These are phyloP conservation scores for Cirrhinus mrigala DNA, from an alignment of 2,797 vertebrate genomes.

Conservation along the genomic window DNA sequence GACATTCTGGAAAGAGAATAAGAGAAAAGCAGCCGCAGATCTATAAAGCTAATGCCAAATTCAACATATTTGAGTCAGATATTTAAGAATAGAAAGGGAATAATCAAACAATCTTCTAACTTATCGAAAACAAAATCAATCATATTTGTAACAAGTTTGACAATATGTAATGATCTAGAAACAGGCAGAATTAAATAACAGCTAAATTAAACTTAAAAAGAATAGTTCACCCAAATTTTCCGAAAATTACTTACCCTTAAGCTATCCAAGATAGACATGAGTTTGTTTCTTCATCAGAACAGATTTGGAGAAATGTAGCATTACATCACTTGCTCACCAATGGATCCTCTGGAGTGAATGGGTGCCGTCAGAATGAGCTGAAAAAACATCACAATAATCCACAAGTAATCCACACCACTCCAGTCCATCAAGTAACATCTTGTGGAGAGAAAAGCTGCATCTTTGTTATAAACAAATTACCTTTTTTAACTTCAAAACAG, in stretches of 20 bases:
- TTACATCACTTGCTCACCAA: too few relatives aligned
- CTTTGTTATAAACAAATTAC: too few relatives aligned
- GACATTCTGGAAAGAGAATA: constrained; percentile 21
- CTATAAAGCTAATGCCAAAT: neutral
- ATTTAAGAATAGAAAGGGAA: neutral
- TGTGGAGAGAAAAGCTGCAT: too few relatives aligned
- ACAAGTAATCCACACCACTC: too few relatives aligned
- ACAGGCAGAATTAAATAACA: neutral
- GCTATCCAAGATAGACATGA: neutral
- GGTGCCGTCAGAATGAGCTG: too few relatives aligned
- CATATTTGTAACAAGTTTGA: neutral
- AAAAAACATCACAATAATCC: too few relatives aligned
- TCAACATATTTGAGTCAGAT: neutral
- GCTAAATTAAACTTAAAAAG: too few relatives aligned
- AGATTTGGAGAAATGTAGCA: too few relatives aligned
- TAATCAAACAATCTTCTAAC: neutral
- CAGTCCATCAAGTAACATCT: too few relatives aligned
- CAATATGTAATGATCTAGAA: neutral
- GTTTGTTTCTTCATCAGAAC: neutral
- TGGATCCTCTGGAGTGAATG: too few relatives aligned
- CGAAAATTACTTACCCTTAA: neutral
- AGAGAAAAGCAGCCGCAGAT: neutral
- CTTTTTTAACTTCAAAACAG: too few relatives aligned
- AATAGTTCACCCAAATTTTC: neutral
- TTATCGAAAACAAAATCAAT: neutral